Base-by-base conservation (phyloP, 2,888 invertebrate species). In the Eristalis tenax region DNA sequence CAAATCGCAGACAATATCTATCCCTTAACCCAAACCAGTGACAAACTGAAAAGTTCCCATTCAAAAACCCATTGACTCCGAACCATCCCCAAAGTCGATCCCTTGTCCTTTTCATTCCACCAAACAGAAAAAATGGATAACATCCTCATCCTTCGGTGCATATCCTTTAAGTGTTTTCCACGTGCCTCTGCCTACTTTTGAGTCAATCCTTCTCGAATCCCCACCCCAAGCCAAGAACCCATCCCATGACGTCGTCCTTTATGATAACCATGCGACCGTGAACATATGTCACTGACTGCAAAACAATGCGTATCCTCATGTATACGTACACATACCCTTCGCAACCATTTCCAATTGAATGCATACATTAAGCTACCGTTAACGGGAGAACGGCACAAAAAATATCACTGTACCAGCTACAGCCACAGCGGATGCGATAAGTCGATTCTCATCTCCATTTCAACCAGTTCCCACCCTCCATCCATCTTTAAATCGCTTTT, bases 201-300 rank as follows among this genome's bases (percentile, higher is more conserved):
- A 23, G n/a, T 50, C 13, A 10, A 2, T 76, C 57, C 75, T 68
- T 61, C 43, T 68, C 63, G 43, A 23, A 35, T 23, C 59, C 26
- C 13, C 4, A 22, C 57, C 11, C 56, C n/a, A n/a, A n/a, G n/a
- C 18, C 38, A 8, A 3, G 8, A 2, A 43, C 50, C 18, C 15
- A 4, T 50, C 43, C 18, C 8, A 18, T n/a, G 18, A 8, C n/a
- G 8, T 18, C 18, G 18, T 32, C 43, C 56, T 75, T 63, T 68
- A 73, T 73, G 66, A 57, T 73, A 86, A 86, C 78, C 86, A 82
- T 86, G 86, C 82, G 86, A 86, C 83, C 86, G 75, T 86, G 70
- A 86, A 75, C 86, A 86, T 83, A 83, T 86, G 86, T 75, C 78
- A 78, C 73, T 79, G 86, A 83, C 66, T 86, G 78, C 83, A 83